Evolutionary conservation across 2,797 vertebrate species (phyloP), one percentile per base, ranked within the genome.

Genomic region (Malurus splendens): DNA sequence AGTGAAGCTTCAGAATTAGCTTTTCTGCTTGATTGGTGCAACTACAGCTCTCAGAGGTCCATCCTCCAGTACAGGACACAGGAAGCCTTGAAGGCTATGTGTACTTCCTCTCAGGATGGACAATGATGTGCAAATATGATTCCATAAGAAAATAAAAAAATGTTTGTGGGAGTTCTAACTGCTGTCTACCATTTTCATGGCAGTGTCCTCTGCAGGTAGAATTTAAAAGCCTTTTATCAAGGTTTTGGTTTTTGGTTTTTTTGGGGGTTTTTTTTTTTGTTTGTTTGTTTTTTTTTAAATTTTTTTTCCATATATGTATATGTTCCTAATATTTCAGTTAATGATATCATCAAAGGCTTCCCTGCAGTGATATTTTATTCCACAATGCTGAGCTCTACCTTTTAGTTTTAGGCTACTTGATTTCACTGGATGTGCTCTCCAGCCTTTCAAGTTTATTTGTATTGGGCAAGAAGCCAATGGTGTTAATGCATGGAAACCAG

Each of bases 401-500:
- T 87, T 93, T 67, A 59, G 57, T 70, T 94, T 90, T 73, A 91
- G 33, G 52, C 86, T 92, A 59, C 86, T 88, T 93, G 70, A 85
- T 95, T 94, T 92, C 76, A 82, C 71, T 93, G 23, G 38, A 86
- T 93, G n/a, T 88, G 77, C 51, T 95, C 56, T 70, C 68, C 60
- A 85, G 72, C 67, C 66, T 93, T 95, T 96, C 90, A 93, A 94
- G 86, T 82, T 72, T 94, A 80, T 95, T 89, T 96, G 89, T 65
- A 48, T 57, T 91, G 94, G 95, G 96, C 95, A 94, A 82, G 74
- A 76, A 93, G 95, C 95, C 96, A 97, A 75, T 59, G 41, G 79
- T 48, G 66, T 94, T 93, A 95, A 89, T 80, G 76, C 90, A 87
- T 78, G 74, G 88, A 94, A 93, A 93, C 70, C 94, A 97, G 95